Evolutionary conservation across 1,140 invertebrate species (phyloP), one percentile per base, ranked within the genome.

Genomic region (Hyles vespertilio): DNA sequence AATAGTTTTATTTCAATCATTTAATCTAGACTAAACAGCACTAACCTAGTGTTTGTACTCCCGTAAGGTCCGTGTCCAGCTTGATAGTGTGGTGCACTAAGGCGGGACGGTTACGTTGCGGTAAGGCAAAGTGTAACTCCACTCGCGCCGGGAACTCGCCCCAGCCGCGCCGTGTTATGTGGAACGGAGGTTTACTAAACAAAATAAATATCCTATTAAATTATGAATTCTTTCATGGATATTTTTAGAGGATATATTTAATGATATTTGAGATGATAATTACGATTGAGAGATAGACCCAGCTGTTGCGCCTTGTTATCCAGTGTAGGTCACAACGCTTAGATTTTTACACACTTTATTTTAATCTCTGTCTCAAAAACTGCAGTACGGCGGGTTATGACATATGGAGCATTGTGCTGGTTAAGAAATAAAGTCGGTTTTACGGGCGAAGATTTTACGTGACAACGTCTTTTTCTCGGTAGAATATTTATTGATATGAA

Each of bases 101-200:
- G 3, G 96, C 91, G 0, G 95, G 94, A 74, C 96, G 95, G 77
- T 97, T 96, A 8, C 93, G 77, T 9, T 82, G 68, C 3, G 87
- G 69, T 72, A 94, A 92, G 49, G 92, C 91, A 74, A 98, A 97
- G 84, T 94, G 94, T 6, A 98, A 83, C 75, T 96, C 94, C 6
- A 97, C 92, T 61, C 94, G 89, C 11, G 97, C 87, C 1, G 95
- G 95, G 90, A 98, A 98, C 89, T 98, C 96, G 10, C 96, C 96
- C 96, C 96, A 98, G 12, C 96, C 96, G 52, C 95, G 90, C 49
- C 96, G 91, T 0, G 93, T 93, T 49, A 98, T 77, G 77, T 97
- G 94, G 91, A 96, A 98, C 6, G 96, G 96, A 0, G 94, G 91
- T 44, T 92, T 87, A 51, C 94, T 95, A 72, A 7, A 75, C 33